These are phyloP conservation scores for Metopolophium dirhodum DNA, from an alignment of 1,140 invertebrate genomes.

Conservation along the genomic window DNA sequence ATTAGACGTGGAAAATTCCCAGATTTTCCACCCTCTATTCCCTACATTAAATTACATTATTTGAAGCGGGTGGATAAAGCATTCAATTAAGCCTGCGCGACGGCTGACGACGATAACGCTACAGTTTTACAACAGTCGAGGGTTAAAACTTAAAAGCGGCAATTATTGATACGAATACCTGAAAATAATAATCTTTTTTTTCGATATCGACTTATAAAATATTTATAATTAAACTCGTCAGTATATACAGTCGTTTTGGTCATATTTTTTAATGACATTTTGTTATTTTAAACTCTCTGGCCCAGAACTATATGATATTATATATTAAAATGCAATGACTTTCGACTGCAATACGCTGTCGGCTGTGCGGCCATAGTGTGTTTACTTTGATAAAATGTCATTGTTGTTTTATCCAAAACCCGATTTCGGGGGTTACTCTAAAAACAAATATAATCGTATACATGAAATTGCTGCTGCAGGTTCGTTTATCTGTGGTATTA, in stretches of 20 bases:
- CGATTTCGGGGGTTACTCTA: neutral
- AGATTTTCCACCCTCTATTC: too few relatives aligned
- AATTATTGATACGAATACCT: neutral
- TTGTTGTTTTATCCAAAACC: constrained; percentile 27
- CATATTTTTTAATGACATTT: neutral
- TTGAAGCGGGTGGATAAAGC: too few relatives aligned
- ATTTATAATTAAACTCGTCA: neutral
- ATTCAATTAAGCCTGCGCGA: neutral
- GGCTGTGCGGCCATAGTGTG: neutral
- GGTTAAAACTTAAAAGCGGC: neutral
- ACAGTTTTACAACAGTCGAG: neutral
- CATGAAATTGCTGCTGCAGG: neutral
- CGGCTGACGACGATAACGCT: neutral
- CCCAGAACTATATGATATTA: too few relatives aligned
- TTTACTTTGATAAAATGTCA: constrained; percentile 3
- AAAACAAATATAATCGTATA: constrained; percentile 21
- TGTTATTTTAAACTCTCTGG: neutral
- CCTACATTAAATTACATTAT: too few relatives aligned
- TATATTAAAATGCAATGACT: neutral
- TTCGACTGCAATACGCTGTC: neutral
- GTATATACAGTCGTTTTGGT: neutral
- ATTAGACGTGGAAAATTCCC: too few relatives aligned
- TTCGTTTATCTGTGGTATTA: neutral
- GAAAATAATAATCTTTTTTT: neutral
- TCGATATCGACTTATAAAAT: neutral